Percentiles rank a stretch among this genome's conserved stretches.
Evolutionary conservation across 2,797 vertebrate species (phyloP).

Genomic region (Microctenopoma stevenorrisi): DNA sequence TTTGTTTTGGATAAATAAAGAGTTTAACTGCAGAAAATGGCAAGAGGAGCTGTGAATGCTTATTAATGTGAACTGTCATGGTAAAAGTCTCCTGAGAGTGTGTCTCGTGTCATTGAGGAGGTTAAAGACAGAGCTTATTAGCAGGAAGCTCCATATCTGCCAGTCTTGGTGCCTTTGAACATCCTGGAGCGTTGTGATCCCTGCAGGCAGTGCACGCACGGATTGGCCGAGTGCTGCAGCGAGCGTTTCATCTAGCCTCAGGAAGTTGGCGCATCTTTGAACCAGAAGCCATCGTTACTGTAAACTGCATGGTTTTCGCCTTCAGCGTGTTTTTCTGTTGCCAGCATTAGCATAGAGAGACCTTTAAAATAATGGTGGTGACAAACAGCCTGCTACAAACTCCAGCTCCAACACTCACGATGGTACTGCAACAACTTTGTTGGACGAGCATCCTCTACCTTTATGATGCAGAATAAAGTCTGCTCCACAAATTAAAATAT

Average conservation of each 20-base stretch:
- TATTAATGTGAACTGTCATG: constrained; percentile 42
- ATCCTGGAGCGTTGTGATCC: constrained; percentile 52
- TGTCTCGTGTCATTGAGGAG: constrained; percentile 44
- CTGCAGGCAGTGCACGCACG: constrained; percentile 29
- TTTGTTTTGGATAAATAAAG: constrained; percentile 34
- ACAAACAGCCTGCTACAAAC: too few relatives aligned
- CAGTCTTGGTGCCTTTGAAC: constrained; percentile 59
- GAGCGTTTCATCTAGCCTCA: constrained; percentile 22
- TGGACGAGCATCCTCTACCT: not conserved
- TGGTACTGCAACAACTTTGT: not conserved
- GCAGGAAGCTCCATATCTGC: constrained; percentile 41
- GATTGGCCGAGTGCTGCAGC: constrained; percentile 23
- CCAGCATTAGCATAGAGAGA: constrained; percentile 22
- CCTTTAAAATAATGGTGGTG: not conserved
- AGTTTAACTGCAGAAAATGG: constrained; percentile 4
- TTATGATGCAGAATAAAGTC: not conserved
- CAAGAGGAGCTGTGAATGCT: constrained; percentile 30
- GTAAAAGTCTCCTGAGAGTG: constrained; percentile 32
- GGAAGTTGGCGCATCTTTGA: constrained; percentile 30
- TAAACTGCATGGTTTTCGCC: constrained; percentile 9
- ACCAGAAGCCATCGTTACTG: constrained; percentile 17
- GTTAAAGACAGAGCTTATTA: constrained; percentile 60
- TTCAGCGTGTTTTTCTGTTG: constrained; percentile 2
- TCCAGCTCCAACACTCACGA: not conserved
- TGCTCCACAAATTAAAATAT: not conserved